Evolutionary conservation across 2,113 vertebrate genomes (phyloP), one percentile per base, ranked within the genome.

Genomic region (Alouatta palliata): DNA sequence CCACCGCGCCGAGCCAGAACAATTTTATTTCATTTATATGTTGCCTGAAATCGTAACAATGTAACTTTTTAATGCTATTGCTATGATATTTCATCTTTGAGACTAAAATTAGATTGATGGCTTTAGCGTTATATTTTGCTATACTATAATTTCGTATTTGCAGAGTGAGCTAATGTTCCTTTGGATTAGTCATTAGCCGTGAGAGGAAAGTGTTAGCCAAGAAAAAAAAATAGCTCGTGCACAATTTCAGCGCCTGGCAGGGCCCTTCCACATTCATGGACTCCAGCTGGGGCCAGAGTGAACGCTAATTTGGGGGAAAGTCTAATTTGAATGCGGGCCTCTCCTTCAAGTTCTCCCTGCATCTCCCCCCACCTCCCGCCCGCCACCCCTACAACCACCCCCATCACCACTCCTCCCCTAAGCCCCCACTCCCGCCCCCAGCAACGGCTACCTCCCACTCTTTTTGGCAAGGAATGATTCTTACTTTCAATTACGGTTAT

Each of bases 161-260:
- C 87, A 17, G 87, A 90, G 77, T 68, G 92, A 96, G 68, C 90
- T 84, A 71, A 92, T 12, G 83, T 84, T 54, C 30, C 23, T 79
- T 87, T n/a, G 91, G 45, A 80, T 97, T 91, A 97, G 83, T 89
- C 95, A 90, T 75, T 79, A 77, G 70, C 85, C n/a, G 14, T 37
- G 58, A 88, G 58, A 71, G 70, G 47, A 92, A 96, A 93, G 71
- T 92, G 87, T 23, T 16, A 35, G 54, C 52, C 70, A 66, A 64
- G 11, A 20, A 54, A 20, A 25, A 68, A 83, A 45, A 45, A 85
- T 8, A 16, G 3, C 12, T 13, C 25, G 58, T 19, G 47, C 40
- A 47, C 8, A 56, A n/a, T 81, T 92, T 90, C 88, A 27, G 71
- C 8, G 6, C 68, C 83, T 40, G 54, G 66, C 30, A 23, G 27